Conservation (phyloP, 1,140 invertebrate genomes). For the Penaeus indicus region DNA sequence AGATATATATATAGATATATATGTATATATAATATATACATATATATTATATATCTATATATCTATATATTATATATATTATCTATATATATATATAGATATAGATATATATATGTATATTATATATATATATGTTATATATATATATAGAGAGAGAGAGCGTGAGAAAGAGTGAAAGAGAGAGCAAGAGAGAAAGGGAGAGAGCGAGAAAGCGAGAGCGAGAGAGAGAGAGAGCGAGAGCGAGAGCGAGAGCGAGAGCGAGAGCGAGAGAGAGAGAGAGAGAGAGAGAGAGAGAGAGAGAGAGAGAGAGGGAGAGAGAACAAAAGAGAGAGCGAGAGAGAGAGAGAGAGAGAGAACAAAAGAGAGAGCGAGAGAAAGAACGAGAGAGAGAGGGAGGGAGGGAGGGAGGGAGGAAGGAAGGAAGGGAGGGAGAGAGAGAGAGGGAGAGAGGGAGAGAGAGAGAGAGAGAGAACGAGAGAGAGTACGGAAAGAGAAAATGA, state of each 20-base stretch:
- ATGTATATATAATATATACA: too few relatives aligned
- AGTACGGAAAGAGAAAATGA: constrained; percentile 1
- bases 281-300: constrained; percentile 24
- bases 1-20: too few relatives aligned
- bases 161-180: not conserved
- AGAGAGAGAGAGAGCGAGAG: not conserved
- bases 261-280: constrained; percentile 39
- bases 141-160: too few relatives aligned
- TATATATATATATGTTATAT: too few relatives aligned
- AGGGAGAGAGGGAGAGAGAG: not conserved
- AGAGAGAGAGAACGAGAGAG: not conserved
- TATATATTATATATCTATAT: too few relatives aligned
- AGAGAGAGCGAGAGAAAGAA: not conserved
- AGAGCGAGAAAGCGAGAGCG: not conserved
- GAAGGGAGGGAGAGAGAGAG: not conserved
- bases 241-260: not conserved
- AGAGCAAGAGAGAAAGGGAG: not conserved
- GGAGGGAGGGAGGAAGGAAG: not conserved
- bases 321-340: not conserved
- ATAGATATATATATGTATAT: too few relatives aligned
- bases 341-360: constrained; percentile 9
- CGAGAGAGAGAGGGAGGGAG: not conserved
- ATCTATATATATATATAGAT: too few relatives aligned
- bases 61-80: too few relatives aligned
- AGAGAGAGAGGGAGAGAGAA: constrained; percentile 4